Evolutionary conservation across 1,140 invertebrate species (phyloP).

Genomic region (Dufourea novaeangliae): DNA sequence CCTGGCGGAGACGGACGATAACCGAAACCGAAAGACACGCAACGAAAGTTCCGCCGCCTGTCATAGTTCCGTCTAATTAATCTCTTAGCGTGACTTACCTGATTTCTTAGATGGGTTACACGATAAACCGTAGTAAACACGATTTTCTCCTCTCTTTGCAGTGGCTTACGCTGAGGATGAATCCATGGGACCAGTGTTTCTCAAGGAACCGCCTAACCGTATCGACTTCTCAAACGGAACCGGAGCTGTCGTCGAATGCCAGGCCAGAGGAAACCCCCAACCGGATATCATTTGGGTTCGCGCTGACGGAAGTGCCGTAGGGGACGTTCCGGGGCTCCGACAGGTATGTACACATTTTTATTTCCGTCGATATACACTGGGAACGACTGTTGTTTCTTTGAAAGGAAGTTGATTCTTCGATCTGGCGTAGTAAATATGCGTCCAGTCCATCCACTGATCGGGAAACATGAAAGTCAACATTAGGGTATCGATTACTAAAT

Average conservation of each 20-base stretch:
- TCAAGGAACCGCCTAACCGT: conserved; percentile 94
- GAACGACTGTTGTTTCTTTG: neutral
- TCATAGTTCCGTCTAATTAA: conserved; percentile 45
- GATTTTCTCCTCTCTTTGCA: conserved; percentile 22
- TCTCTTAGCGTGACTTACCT: neutral
- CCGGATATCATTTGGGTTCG: conserved; percentile 96
- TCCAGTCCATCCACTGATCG: too few relatives aligned
- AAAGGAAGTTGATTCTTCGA: too few relatives aligned
- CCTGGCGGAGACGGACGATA: conserved; percentile 59
- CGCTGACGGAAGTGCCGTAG: conserved; percentile 92
- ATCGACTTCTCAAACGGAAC: conserved; percentile 97
- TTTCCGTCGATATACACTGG: neutral
- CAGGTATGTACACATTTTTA: conserved; percentile 83
- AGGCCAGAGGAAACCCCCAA: conserved; percentile 93
- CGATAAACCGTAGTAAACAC: neutral
- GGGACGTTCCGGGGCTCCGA: conserved; percentile 92
- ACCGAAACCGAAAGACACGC: conserved; percentile 53
- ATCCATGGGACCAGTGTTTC: conserved; percentile 93
- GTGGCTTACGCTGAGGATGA: conserved; percentile 84
- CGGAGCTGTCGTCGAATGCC: conserved; percentile 95
- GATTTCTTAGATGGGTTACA: too few relatives aligned
- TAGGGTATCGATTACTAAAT: too few relatives aligned
- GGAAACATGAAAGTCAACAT: too few relatives aligned
- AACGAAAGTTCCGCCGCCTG: conserved; percentile 44
- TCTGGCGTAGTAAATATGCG: too few relatives aligned